These are phyloP conservation scores for Psammodynastes pulverulentus DNA, from an alignment of 2,113 vertebrate genomes.

Conservation along the genomic window DNA sequence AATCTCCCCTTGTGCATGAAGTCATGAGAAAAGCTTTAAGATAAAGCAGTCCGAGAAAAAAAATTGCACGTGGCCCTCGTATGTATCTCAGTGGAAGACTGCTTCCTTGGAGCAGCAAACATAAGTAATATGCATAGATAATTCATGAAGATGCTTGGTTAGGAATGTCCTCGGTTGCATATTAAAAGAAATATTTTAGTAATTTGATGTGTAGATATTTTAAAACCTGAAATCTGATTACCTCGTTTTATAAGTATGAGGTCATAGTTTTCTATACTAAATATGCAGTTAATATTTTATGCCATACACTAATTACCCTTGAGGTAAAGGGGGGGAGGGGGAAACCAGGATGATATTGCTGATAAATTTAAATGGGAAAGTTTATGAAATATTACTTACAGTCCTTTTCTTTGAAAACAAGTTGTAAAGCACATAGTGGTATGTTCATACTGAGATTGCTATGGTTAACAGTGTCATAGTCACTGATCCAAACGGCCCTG, in stretches of 20 bases:
- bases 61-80: not conserved
- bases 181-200: slow-evolving; percentile 58
- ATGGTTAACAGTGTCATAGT: slow-evolving; percentile 17
- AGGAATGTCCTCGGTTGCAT: slow-evolving; percentile 49
- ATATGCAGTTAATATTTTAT: slow-evolving; percentile 56
- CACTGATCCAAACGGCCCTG: slow-evolving; percentile 36
- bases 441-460: slow-evolving; percentile 18
- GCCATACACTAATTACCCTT: slow-evolving; percentile 42
- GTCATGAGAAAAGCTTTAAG: not conserved
- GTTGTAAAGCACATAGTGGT: slow-evolving; percentile 22
- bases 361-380: slow-evolving; percentile 40
- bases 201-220: slow-evolving; percentile 65
- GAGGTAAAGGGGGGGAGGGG: not conserved
- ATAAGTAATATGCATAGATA: not conserved
- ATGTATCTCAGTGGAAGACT: not conserved
- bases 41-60: not conserved
- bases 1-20: not conserved
- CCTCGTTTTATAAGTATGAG: slow-evolving; percentile 54
- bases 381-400: slow-evolving; percentile 62
- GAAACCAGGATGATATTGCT: slow-evolving; percentile 25
- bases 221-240: slow-evolving; percentile 42
- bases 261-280: slow-evolving; percentile 54
- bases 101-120: not conserved
- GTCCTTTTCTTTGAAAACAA: slow-evolving; percentile 36
- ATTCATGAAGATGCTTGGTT: not conserved